Conservation (phyloP, 2,797 vertebrate species). For the Syncerus caffer region DNA sequence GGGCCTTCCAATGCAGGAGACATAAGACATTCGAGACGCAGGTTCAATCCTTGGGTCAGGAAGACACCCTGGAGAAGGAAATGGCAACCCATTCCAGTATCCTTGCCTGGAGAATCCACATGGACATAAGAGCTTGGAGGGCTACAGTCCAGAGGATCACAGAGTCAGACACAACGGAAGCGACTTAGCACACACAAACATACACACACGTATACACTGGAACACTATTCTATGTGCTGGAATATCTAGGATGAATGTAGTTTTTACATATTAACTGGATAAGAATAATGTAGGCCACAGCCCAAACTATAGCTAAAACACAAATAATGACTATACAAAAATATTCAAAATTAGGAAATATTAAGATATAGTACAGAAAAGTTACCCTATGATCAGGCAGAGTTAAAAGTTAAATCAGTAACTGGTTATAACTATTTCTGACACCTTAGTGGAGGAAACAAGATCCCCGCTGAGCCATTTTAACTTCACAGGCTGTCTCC, state of each 20-base stretch:
- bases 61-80: not conserved
- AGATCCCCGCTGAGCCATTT: not conserved
- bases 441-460: not conserved
- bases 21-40: rapidly evolving
- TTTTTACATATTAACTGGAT: not conserved
- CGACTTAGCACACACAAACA: not conserved
- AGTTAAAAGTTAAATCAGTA: not conserved
- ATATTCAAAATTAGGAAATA: not conserved
- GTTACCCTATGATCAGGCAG: not conserved
- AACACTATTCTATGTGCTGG: not conserved
- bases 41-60: not conserved
- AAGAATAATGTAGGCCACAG: not conserved
- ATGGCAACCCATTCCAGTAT: not conserved
- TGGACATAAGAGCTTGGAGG: not conserved
- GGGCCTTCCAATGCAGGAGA: not conserved
- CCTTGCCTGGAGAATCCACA: not conserved
- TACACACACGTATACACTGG: not conserved
- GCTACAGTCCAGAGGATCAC: not conserved
- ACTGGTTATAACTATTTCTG: not conserved
- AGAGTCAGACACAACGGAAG: not conserved
- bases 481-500: not conserved
- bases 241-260: not conserved
- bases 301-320: not conserved
- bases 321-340: not conserved
- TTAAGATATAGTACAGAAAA: not conserved